Evolutionary conservation across 2,888 invertebrate species (phyloP), one percentile per base, ranked within the genome.

Genomic region (Eupeodes luniger): DNA sequence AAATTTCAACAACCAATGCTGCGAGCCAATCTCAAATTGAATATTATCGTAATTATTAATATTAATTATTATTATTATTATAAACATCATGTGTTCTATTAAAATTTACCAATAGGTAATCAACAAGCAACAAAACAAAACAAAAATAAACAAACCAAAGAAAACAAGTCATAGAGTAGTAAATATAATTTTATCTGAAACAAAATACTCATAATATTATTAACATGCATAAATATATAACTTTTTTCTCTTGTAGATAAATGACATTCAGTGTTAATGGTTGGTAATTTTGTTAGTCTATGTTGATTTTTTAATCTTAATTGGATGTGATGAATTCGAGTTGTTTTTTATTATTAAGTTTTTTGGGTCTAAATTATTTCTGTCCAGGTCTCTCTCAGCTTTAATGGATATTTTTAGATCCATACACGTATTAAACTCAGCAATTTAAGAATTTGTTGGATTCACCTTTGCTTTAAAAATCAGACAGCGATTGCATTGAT

Each of bases 131-230:
- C 27, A 75, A n/a, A 70, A 40, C 61, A 77, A 67, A 27, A 49
- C 0, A 34, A 64, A 19, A 85, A 64, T 16, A 85, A 66, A 44
- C 12, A 61, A 53, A 67, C 53, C n/a, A 84, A 75, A 78, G 59
- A 70, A 62, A 72, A n/a, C 57, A 82, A 75, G 79, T 79, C 85
- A 86, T 80, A 78, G 69, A 69, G 79, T 86, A 79, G 82, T 51
- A 75, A 69, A 76, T 72, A 44, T 83, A 64, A 83, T 76, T 87
- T 83, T 27, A 84, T 74, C 67, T 84, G 55, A 76, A 81, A 51
- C 69, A 79, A 61, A 83, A 83, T 87, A 76, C 80, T 83, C 76
- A 83, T 77, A 80, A 72, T 47, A 61, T 70, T 70, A 36, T 70
- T 70, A 36, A 61, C 61, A 67, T 59, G 53, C 53, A 75, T 49